These are phyloP conservation scores for Hermaeophaga mercurialis DNA, from an alignment of 2,888 invertebrate species.

Conservation along the genomic window DNA sequence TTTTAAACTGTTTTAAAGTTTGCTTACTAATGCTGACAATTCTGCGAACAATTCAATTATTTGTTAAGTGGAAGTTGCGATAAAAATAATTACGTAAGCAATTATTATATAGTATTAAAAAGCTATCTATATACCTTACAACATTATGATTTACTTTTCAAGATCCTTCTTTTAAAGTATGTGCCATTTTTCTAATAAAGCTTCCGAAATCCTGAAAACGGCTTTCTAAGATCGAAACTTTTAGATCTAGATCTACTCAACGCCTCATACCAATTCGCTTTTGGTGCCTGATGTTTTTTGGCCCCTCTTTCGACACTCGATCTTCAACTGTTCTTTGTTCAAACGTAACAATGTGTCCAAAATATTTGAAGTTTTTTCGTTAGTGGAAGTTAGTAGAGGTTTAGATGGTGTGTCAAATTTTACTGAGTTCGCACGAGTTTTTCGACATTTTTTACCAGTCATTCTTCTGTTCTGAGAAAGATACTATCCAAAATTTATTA, in stretches of 20 bases:
- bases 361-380: constrained; percentile 30
- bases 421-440: constrained; percentile 7
- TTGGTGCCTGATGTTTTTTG: constrained; percentile 73
- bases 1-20: too few relatives aligned
- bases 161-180: too few relatives aligned
- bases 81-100: too few relatives aligned
- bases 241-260: neutral
- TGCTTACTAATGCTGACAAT: too few relatives aligned
- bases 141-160: too few relatives aligned
- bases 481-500: neutral
- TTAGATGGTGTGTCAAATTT: constrained; percentile 16
- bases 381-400: constrained; percentile 4
- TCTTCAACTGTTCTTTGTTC: constrained; percentile 72
- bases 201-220: too few relatives aligned
- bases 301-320: constrained; percentile 71
- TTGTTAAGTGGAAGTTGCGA: too few relatives aligned
- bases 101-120: too few relatives aligned
- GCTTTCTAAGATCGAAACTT: constrained; percentile 5
- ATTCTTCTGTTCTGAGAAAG: constrained; percentile 21
- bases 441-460: constrained; percentile 29
- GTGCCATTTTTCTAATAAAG: too few relatives aligned
- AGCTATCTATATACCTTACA: too few relatives aligned
- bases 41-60: too few relatives aligned
- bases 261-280: constrained; percentile 68
- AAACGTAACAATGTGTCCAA: constrained; percentile 62